These are phyloP conservation scores for Danaus melanippus DNA, from an alignment of 1,140 invertebrate species.

Conservation along the genomic window DNA sequence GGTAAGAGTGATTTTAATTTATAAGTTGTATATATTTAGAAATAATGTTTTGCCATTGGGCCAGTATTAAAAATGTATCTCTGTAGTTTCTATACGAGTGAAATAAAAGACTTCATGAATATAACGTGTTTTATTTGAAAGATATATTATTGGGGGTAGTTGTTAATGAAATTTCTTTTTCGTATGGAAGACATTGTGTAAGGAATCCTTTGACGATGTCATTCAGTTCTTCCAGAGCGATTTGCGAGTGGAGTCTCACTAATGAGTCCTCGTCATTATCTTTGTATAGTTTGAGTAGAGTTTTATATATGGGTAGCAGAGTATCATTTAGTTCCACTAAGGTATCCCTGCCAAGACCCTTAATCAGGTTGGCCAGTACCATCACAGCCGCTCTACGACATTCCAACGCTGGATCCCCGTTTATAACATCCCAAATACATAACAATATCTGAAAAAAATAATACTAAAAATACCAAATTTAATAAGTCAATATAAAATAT, in stretches of 20 bases:
- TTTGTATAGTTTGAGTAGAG: slow-evolving; percentile 77
- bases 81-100: slow-evolving; percentile 26
- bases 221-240: slow-evolving; percentile 85
- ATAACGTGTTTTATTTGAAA: slow-evolving; percentile 43
- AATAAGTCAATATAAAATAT: not conserved
- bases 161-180: slow-evolving; percentile 76
- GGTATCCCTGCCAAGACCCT: slow-evolving; percentile 80
- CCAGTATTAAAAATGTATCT: slow-evolving; percentile 16
- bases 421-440: slow-evolving; percentile 78
- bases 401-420: slow-evolving; percentile 79
- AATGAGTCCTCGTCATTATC: slow-evolving; percentile 77
- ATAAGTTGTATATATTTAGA: slow-evolving; percentile 1
- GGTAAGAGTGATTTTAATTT: slow-evolving; percentile 2
- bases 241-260: slow-evolving; percentile 79
- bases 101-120: slow-evolving; percentile 31
- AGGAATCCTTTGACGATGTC: slow-evolving; percentile 77
- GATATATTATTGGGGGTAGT: slow-evolving; percentile 34
- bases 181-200: slow-evolving; percentile 69
- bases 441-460: slow-evolving; percentile 75
- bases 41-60: slow-evolving; percentile 8
- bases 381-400: slow-evolving; percentile 85
- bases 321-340: slow-evolving; percentile 77
- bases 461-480: not conserved
- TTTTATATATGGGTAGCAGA: slow-evolving; percentile 79
- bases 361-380: slow-evolving; percentile 80